phyloP scores from a whole-genome alignment of 2,888 invertebrate species.

The Cryptus armator region DNA sequence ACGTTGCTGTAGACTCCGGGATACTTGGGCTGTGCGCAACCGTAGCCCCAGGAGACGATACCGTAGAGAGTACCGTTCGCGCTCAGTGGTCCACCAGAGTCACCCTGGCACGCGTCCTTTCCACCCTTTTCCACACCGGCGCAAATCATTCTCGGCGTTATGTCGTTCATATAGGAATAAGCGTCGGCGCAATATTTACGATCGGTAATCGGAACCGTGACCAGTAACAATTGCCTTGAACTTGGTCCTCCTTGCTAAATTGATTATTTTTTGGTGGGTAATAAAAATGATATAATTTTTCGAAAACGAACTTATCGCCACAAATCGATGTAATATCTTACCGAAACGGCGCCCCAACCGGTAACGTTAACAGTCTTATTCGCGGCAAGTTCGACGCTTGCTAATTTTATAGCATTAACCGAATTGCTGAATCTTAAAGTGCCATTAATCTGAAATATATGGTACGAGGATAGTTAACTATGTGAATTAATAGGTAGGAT shows the following conservation, averaged over 20 bases:
- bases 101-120: conserved; percentile 80
- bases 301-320: no score
- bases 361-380: conserved; percentile 70
- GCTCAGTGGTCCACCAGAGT: conserved; percentile 82
- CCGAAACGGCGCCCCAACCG: conserved; percentile 78
- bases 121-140: conserved; percentile 74
- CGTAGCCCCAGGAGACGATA: conserved; percentile 81
- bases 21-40: conserved; percentile 78
- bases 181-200: conserved; percentile 83
- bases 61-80: conserved; percentile 78
- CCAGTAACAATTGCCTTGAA: conserved; percentile 85
- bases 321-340: conserved; percentile 64
- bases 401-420: conserved; percentile 59
- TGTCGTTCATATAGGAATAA: conserved; percentile 79
- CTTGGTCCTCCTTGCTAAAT: conserved; percentile 71
- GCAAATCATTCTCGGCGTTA: conserved; percentile 79
- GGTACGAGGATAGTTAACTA: neutral
- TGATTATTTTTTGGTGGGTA: neutral
- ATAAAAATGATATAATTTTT: neutral
- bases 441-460: conserved; percentile 21
- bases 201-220: conserved; percentile 85
- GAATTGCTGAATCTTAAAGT: conserved; percentile 34
- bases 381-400: conserved; percentile 54
- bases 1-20: conserved; percentile 83
- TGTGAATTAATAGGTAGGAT: neutral